Conservation (phyloP, 2,888 invertebrate species). For the Unio delphinus region DNA sequence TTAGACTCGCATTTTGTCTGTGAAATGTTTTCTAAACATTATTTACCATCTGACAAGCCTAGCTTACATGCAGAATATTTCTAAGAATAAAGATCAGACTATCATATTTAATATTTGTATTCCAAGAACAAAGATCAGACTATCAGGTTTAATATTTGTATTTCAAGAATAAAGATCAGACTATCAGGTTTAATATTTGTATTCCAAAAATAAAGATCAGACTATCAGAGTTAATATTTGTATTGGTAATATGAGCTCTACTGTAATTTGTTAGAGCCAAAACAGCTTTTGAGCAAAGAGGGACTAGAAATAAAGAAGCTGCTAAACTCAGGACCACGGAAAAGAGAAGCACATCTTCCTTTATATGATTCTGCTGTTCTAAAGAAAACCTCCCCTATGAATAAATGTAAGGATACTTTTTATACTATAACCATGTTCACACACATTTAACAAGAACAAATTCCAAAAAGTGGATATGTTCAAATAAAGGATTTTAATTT, state of each 20-base stretch:
- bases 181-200: no score
- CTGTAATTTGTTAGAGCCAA: conserved; percentile 24
- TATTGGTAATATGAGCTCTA: background rate
- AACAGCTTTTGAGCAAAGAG: conserved; percentile 41
- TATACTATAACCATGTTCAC: no score
- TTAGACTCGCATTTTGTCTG: no score
- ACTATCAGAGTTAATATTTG: background rate
- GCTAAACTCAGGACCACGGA: conserved; percentile 28
- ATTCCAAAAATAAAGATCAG: background rate
- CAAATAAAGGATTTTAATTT: no score
- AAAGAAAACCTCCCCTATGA: conserved; percentile 16
- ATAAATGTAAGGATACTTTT: no score
- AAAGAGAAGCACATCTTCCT: conserved; percentile 47
- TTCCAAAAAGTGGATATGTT: no score
- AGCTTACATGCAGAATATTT: no score
- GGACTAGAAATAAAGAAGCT: conserved; percentile 53
- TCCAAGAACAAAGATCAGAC: background rate
- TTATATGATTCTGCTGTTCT: conserved; percentile 33
- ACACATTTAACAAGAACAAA: no score
- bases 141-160: no score
- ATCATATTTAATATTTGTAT: no score
- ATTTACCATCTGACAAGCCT: no score
- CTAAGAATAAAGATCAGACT: background rate
- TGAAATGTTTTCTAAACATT: no score
- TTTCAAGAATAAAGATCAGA: background rate